Base-by-base conservation (phyloP, 2,888 invertebrate genomes). In the Chymomyza amoena region DNA sequence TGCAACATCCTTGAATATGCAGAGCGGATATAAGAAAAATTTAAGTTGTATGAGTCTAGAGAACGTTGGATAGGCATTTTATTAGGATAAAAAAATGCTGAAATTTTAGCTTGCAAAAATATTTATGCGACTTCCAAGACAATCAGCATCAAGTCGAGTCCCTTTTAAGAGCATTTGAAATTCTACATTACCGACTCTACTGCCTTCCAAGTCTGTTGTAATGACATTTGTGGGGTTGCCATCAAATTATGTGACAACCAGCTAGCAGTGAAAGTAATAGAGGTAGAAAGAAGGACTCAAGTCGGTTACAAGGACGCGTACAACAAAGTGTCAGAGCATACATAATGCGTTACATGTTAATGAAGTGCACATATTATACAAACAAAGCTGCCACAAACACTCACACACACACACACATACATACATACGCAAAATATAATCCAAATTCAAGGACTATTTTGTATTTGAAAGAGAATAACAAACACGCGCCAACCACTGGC, bases 401-500 rank as follows among this genome's bases (percentile, higher is more conserved):
- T 52, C 32, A 25, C 25, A 25, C 25, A 25, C 25, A 25, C 20
- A 20, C 20, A 20, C 20, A 20, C 20, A 50, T 32, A 66, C 13
- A 60, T 18, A 57, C 45, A 50, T 39, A 65, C 25, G 50, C 39
- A 64, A 32, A 39, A 63, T 61, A 63, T 51, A 15, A 39, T 62
- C 45, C 18, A 50, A 20, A 60, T 16, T 60, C n/a, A 36, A 36
- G 28, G 32, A 60, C 60, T 60, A 60, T n/a, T 52, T 9, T 63
- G 52, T 63, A n/a, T 51, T 15, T 63, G 32, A 54, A 54, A 16
- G 20, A 7, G 20, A 54, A 54, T 54, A 18, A n/a, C 15, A 54
- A 18, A 54, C 20, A 54, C 54, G 54, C 18, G 18, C 18, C 54
- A 16, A 18, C 15, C 20, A 54, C 1, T 5, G 54, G 54, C 54